A percentile compares a stretch with the other conserved stretches of the same genome.
phyloP scores from a whole-genome alignment of 2,888 invertebrate species.

The Cremastobaeus sp. region DNA sequence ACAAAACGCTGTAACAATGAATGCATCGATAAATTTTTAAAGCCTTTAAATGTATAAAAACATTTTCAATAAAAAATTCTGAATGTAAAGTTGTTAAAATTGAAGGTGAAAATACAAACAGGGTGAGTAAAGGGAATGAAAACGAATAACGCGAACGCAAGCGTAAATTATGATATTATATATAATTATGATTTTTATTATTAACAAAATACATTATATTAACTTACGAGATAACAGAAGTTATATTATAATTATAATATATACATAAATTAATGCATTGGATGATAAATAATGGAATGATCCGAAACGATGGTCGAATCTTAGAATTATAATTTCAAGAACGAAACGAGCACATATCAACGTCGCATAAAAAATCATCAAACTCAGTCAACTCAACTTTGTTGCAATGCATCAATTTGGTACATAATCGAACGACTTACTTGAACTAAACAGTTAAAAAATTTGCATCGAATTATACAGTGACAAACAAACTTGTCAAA shows the following conservation, averaged over 20 bases:
- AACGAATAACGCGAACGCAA: neutral
- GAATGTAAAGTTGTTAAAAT: no score
- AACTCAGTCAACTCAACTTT: constrained; percentile 35
- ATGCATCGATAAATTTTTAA: no score
- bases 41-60: no score
- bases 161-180: constrained; percentile 44
- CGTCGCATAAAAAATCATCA: constrained; percentile 47
- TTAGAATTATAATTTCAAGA: constrained; percentile 34
- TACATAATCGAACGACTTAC: constrained; percentile 45
- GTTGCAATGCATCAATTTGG: constrained; percentile 55
- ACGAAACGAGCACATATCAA: constrained; percentile 43
- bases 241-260: constrained; percentile 47
- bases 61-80: no score
- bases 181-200: constrained; percentile 57
- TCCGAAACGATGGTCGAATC: constrained; percentile 36
- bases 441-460: constrained; percentile 33
- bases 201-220: constrained; percentile 57
- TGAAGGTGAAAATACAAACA: neutral
- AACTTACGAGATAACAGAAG: constrained; percentile 51
- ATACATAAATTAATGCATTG: constrained; percentile 56
- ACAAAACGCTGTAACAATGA: no score
- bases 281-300: constrained; percentile 47
- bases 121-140: neutral
- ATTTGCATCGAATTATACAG: constrained; percentile 50
- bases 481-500: constrained; percentile 49